A percentile compares a stretch with the other conserved stretches of the same genome.
phyloP scores from a whole-genome alignment of 2,113 vertebrate genomes.

The Macquaria australasica region DNA sequence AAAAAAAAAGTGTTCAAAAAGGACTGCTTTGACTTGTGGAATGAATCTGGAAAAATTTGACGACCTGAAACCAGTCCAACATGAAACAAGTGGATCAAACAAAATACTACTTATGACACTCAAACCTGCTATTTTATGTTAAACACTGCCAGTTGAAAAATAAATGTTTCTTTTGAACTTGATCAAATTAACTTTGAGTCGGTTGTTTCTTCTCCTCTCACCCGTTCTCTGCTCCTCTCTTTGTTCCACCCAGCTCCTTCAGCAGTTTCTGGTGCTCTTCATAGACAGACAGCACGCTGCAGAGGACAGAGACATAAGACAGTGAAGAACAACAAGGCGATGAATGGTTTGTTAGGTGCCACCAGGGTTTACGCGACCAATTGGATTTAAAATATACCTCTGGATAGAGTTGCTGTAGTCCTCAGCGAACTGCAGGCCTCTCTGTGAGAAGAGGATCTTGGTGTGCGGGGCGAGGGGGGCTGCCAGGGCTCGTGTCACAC shows the following conservation, averaged over 20 bases:
- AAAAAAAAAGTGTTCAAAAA: neutral
- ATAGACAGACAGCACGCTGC: slow-evolving; percentile 86
- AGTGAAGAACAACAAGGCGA: neutral
- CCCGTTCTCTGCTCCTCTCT: slow-evolving; percentile 86
- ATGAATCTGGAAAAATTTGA: neutral
- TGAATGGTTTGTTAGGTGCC: neutral
- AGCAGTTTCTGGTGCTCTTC: slow-evolving; percentile 89
- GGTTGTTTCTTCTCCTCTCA: slow-evolving; percentile 65
- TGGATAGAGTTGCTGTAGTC: slow-evolving; percentile 87
- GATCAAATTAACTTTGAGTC: neutral
- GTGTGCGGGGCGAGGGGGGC: slow-evolving; percentile 84
- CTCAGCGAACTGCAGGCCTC: slow-evolving; percentile 88
- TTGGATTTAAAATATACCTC: slow-evolving; percentile 68
- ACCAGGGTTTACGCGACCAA: neutral
- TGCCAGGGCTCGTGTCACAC: slow-evolving; percentile 86
- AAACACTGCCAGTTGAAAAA: neutral
- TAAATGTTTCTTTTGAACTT: neutral
- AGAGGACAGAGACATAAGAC: neutral
- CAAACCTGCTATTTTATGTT: neutral
- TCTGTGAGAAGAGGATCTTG: slow-evolving; percentile 88
- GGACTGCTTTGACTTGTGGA: neutral
- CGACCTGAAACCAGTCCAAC: neutral
- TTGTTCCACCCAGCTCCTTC: slow-evolving; percentile 82
- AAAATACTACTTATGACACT: neutral
- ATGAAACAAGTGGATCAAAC: neutral